A percentile compares a stretch with the other conserved stretches of the same genome.
These are phyloP conservation scores for Hirtodrosophila cameraria DNA, from an alignment of 2,888 invertebrate species.

Conservation along the genomic window DNA sequence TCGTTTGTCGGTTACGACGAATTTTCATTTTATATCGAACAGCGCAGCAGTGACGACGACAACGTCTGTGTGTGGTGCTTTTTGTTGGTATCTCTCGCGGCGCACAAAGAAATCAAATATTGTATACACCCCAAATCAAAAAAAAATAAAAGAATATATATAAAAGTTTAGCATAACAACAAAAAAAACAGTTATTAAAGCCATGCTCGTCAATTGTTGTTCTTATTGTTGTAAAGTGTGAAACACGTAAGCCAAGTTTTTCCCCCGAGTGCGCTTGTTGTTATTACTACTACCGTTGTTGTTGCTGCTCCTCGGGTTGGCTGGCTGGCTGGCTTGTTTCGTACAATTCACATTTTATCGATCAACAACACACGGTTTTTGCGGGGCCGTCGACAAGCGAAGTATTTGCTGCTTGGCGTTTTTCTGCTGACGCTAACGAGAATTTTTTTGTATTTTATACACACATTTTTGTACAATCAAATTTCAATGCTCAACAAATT, in stretches of 20 bases:
- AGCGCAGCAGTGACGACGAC: slow-evolving; percentile 68
- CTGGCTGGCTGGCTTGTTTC: slow-evolving; percentile 26
- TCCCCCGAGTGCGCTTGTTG: slow-evolving; percentile 24
- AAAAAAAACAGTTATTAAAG: background rate
- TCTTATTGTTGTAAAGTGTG: slow-evolving; percentile 41
- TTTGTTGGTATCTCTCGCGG: slow-evolving; percentile 60
- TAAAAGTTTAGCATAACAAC: background rate
- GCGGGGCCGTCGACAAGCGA: slow-evolving; percentile 33
- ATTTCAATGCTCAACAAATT: slow-evolving; percentile 66
- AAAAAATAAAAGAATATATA: slow-evolving; percentile 14
- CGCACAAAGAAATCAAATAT: slow-evolving; percentile 48
- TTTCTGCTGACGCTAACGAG: slow-evolving; percentile 38
- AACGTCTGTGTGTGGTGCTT: slow-evolving; percentile 49
- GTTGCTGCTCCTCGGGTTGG: slow-evolving; percentile 26
- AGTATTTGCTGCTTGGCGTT: slow-evolving; percentile 18
- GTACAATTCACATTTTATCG: slow-evolving; percentile 57
- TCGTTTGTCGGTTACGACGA: slow-evolving; percentile 67
- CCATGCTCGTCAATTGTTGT: slow-evolving; percentile 32
- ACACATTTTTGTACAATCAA: slow-evolving; percentile 44
- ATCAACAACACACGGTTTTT: slow-evolving; percentile 55
- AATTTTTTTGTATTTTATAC: slow-evolving; percentile 32
- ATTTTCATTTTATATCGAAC: slow-evolving; percentile 77
- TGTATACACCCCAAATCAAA: slow-evolving; percentile 50
- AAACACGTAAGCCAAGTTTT: slow-evolving; percentile 58
- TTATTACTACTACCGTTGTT: slow-evolving; percentile 8